A percentile compares a stretch with the other conserved stretches of the same genome.
phyloP scores from a whole-genome alignment of 2,797 vertebrate genomes.

The Semotilus atromaculatus region DNA sequence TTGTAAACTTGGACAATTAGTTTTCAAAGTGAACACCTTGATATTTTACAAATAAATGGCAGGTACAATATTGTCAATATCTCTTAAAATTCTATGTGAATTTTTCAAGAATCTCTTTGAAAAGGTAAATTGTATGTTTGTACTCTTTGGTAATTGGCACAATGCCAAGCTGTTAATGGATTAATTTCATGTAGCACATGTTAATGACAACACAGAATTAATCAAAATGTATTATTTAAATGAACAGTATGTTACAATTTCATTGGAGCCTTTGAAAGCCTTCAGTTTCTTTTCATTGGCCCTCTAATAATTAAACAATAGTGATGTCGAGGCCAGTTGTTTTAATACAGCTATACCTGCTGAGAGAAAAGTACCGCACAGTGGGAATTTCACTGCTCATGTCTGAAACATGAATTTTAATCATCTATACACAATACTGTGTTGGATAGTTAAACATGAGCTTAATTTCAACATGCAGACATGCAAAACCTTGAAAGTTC shows the following conservation, averaged over 20 bases:
- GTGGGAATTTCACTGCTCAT: constrained; percentile 27
- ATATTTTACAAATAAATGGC: background rate
- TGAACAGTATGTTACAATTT: constrained; percentile 19
- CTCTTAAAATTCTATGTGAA: background rate
- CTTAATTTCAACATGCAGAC: background rate
- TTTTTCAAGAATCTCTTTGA: background rate
- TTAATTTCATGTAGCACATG: constrained; percentile 18
- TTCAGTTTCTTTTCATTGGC: constrained; percentile 2
- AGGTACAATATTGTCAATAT: background rate
- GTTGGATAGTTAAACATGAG: background rate
- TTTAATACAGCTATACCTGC: constrained; percentile 25
- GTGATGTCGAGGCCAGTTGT: constrained; percentile 41
- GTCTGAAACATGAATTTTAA: constrained; percentile 51
- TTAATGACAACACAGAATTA: constrained; percentile 22
- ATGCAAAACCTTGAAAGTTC: background rate
- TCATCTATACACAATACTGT: background rate
- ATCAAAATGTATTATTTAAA: constrained; percentile 4
- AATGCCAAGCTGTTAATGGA: background rate
- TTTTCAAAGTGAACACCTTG: background rate
- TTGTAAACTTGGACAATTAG: background rate
- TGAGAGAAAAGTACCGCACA: constrained; percentile 23
- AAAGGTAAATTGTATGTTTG: background rate
- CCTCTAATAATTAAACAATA: constrained; percentile 24
- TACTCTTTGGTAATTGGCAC: background rate
- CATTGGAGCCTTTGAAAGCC: constrained; percentile 22